These are phyloP conservation scores for Coracopsis vasa DNA, from an alignment of 2,113 vertebrate genomes.

Conservation along the genomic window DNA sequence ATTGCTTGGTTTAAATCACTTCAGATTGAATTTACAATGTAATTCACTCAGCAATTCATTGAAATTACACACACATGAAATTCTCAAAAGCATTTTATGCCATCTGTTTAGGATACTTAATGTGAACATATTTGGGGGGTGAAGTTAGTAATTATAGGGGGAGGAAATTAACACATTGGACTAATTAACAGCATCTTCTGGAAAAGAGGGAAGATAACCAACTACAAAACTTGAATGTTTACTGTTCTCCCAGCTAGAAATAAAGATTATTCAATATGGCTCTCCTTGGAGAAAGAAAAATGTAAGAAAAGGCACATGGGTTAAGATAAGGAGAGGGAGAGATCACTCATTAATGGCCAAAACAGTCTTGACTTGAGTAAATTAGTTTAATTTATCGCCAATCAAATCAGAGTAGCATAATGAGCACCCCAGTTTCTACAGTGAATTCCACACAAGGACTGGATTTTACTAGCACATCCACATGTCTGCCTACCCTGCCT, in stretches of 20 bases:
- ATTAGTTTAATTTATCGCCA: not conserved
- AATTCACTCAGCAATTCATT: conserved; percentile 9
- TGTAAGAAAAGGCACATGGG: not conserved
- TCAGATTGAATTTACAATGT: conserved; percentile 2
- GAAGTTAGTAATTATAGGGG: conserved; percentile 28
- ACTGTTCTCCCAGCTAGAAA: conserved; percentile 39
- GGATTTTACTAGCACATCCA: not conserved
- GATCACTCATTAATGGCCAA: not conserved
- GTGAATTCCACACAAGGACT: not conserved
- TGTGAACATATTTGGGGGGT: conserved; percentile 14
- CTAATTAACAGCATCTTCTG: conserved; percentile 57
- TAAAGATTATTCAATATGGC: conserved; percentile 30
- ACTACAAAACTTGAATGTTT: conserved; percentile 15
- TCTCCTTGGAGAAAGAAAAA: not conserved
- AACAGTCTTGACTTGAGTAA: not conserved
- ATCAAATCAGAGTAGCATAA: not conserved
- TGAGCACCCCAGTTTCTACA: not conserved
- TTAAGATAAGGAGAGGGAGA: not conserved
- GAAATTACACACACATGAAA: conserved; percentile 18
- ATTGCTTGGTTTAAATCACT: not conserved
- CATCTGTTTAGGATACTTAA: conserved; percentile 40
- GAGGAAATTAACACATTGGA: conserved; percentile 51
- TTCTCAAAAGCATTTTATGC: conserved; percentile 28
- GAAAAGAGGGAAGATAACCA: conserved; percentile 34
- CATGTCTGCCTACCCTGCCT: not conserved